Percentiles rank a stretch among this genome's conserved stretches.
Evolutionary conservation across 1,140 invertebrate species (phyloP).

Genomic region (Amyelois transitella): DNA sequence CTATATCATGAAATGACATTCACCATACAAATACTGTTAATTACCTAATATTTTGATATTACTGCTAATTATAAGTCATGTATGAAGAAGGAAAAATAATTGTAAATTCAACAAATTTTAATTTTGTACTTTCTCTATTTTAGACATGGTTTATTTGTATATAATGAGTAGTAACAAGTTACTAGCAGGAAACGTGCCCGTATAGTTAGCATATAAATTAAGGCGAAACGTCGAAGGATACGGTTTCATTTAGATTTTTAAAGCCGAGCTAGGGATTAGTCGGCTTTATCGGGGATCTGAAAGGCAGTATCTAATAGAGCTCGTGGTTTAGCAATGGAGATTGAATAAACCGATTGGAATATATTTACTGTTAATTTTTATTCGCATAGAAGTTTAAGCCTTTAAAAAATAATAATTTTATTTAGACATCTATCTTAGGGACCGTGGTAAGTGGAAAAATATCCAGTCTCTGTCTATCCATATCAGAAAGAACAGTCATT

Average conservation of each 20-base stretch:
- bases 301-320: background rate
- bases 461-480: too few species aligned
- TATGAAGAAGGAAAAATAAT: too few species aligned
- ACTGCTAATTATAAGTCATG: too few species aligned
- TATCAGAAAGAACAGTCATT: too few species aligned
- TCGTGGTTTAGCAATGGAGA: background rate
- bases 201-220: slow-evolving; percentile 36
- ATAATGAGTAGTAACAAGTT: slow-evolving; percentile 53
- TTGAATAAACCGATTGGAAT: slow-evolving; percentile 11
- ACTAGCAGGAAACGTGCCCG: slow-evolving; percentile 21
- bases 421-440: too few species aligned
- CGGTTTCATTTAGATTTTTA: slow-evolving; percentile 4
- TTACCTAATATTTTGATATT: too few species aligned
- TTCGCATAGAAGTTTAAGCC: too few species aligned
- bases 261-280: background rate
- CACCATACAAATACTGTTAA: too few species aligned
- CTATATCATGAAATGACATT: too few species aligned
- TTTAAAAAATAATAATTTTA: too few species aligned
- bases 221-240: background rate
- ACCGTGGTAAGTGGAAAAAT: too few species aligned
- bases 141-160: slow-evolving; percentile 40
- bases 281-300: background rate
- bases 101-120: too few species aligned
- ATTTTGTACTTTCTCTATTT: background rate
- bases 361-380: slow-evolving; percentile 2